Conservation (phyloP, 2,797 vertebrate genomes). For the Sarcophilus harrisii region DNA sequence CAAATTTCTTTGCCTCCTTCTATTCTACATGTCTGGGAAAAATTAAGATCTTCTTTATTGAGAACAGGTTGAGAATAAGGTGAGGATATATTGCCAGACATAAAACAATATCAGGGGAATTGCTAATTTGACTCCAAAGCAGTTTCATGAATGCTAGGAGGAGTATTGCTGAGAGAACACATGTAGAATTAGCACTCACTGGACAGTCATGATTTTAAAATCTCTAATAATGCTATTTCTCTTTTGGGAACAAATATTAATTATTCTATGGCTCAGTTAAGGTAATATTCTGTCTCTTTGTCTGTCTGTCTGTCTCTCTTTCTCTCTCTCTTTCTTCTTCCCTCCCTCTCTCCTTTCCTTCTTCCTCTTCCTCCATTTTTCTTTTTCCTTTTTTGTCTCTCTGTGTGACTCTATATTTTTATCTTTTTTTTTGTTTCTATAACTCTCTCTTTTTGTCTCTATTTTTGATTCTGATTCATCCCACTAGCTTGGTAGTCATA, state of each 20-base stretch:
- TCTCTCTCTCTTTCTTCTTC: background rate
- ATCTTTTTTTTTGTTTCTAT: background rate
- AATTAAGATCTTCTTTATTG: background rate
- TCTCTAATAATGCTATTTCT: background rate
- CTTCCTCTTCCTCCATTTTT: too few relatives aligned
- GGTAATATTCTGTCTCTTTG: too few relatives aligned
- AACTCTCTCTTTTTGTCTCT: too few relatives aligned
- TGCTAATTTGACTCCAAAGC: background rate
- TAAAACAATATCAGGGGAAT: background rate
- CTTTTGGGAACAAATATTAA: background rate
- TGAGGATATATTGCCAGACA: background rate
- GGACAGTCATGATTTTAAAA: background rate
- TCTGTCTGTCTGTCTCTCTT: background rate
- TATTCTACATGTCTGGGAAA: background rate
- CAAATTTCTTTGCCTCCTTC: background rate
- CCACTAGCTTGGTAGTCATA: background rate
- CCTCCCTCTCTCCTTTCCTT: fast-evolving
- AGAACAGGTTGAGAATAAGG: background rate
- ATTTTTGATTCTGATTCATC: background rate
- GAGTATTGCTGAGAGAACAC: background rate
- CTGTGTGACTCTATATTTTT: background rate
- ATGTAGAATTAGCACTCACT: background rate
- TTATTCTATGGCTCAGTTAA: background rate
- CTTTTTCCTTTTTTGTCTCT: background rate
- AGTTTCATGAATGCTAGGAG: background rate